Evolutionary conservation across 2,113 vertebrate genomes (phyloP), one percentile per base, ranked within the genome.

Genomic region (Harpagus bidentatus): DNA sequence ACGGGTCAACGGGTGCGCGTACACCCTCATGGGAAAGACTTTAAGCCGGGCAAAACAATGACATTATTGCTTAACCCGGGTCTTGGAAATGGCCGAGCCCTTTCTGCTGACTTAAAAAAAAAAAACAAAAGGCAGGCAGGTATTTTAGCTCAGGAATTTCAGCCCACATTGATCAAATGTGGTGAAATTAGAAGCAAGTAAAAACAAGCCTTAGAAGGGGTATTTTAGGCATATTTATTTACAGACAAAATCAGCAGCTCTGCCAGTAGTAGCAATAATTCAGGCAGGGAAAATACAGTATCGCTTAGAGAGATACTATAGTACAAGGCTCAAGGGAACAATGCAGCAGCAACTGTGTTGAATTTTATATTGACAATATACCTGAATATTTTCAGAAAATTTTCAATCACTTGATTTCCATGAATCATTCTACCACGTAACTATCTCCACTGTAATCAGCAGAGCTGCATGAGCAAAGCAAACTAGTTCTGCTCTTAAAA

Each of bases 271-370:
- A 50, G 38, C 55, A 63, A 22, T 53, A 82, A 66, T 32, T 69
- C 70, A 72, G 31, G 26, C 36, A 88, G 40, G 31, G 36, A 62
- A 63, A 87, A 32, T 16, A 31, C 21, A 50, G 25, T 8, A 25
- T 26, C 0, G 0, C 42, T 53, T 14, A 7, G 29, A 81, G 34
- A 86, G 31, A n/a, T 20, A 38, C 7, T 1, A 0, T 5, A 36
- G 32, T 1, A 10, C 31, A 7, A 78, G 14, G 36, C 65, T 86
- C 31, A 17, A 43, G 45, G 48, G 19, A 70, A 62, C 32, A 79
- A 38, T 5, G 45, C 78, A 48, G 58, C 66, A 85, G 45, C 66
- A 72, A 29, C n/a, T 10, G 63, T 50, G 32, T 1, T 61, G 32
- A 29, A 40, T 55, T 91, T 86, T 80, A 12, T 62, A 38, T 8